Evolutionary conservation across 2,113 vertebrate species (phyloP).

Genomic region (Bungarus multicinctus): DNA sequence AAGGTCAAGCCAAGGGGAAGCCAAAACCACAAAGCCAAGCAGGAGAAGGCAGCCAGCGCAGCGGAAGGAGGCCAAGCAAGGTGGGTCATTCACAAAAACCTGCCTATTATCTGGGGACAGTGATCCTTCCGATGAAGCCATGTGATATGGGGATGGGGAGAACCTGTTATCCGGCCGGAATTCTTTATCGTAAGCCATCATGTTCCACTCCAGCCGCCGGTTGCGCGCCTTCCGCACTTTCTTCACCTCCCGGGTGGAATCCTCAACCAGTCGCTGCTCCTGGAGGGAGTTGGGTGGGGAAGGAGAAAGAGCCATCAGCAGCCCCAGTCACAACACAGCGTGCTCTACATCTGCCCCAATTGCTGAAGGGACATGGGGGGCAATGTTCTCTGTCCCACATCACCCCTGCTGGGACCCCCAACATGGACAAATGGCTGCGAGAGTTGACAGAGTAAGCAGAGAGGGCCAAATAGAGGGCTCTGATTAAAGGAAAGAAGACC

Average conservation of each 20-base stretch:
- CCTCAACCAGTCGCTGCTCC: constrained; percentile 88
- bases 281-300: constrained; percentile 22
- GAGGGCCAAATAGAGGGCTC: neutral
- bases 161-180: constrained; percentile 87
- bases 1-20: neutral
- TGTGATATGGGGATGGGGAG: constrained; percentile 89
- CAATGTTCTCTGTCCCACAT: neutral
- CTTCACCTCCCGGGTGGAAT: constrained; percentile 87
- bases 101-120: constrained; percentile 92
- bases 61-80: constrained; percentile 31
- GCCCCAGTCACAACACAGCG: neutral
- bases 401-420: neutral
- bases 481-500: neutral
- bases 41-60: constrained; percentile 13
- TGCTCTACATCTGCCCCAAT: neutral
- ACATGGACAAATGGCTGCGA: neutral
- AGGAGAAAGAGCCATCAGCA: neutral
- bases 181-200: constrained; percentile 92
- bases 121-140: constrained; percentile 90
- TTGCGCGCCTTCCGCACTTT: constrained; percentile 92
- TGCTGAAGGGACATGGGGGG: neutral
- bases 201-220: constrained; percentile 91
- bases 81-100: constrained; percentile 53
- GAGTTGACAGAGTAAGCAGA: neutral
- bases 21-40: neutral